phyloP scores from a whole-genome alignment of 2,113 vertebrate genomes.

The Nycticebus coucang region DNA sequence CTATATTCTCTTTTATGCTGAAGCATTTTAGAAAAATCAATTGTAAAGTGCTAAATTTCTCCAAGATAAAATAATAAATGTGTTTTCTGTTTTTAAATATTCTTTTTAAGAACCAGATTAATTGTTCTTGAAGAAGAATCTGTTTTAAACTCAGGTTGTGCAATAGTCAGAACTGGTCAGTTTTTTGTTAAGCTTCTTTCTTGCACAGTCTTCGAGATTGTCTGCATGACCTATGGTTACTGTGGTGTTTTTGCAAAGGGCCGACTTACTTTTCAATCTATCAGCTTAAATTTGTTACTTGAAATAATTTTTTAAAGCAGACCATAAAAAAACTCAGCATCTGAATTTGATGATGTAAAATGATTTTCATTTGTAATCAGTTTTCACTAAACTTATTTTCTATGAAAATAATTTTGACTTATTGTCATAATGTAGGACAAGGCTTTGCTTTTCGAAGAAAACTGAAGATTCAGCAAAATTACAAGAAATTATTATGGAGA shows the following conservation, averaged over 20 bases:
- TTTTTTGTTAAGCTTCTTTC: neutral
- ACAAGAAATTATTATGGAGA: slow-evolving; percentile 90
- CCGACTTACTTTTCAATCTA: neutral
- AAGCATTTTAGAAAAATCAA: neutral
- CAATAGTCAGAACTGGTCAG: neutral
- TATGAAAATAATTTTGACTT: neutral
- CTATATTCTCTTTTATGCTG: neutral
- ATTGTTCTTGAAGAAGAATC: neutral
- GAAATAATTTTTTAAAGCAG: neutral
- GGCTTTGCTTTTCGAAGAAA: slow-evolving; percentile 95
- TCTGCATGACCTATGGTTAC: neutral
- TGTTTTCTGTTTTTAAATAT: neutral
- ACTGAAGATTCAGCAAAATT: slow-evolving; percentile 90
- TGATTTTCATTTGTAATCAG: neutral
- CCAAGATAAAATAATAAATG: neutral
- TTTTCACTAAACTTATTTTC: neutral
- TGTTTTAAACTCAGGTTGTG: neutral
- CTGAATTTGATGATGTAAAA: neutral
- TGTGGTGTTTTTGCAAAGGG: neutral
- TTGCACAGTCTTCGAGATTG: too few species aligned
- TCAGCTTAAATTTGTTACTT: neutral
- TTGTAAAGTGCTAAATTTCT: neutral
- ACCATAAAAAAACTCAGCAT: neutral
- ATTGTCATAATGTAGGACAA: slow-evolving; percentile 84
- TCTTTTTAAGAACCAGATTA: neutral